A percentile compares a stretch with the other conserved stretches of the same genome.
Conservation (phyloP, 2,797 vertebrate genomes). For the Holocentrus rufus region DNA sequence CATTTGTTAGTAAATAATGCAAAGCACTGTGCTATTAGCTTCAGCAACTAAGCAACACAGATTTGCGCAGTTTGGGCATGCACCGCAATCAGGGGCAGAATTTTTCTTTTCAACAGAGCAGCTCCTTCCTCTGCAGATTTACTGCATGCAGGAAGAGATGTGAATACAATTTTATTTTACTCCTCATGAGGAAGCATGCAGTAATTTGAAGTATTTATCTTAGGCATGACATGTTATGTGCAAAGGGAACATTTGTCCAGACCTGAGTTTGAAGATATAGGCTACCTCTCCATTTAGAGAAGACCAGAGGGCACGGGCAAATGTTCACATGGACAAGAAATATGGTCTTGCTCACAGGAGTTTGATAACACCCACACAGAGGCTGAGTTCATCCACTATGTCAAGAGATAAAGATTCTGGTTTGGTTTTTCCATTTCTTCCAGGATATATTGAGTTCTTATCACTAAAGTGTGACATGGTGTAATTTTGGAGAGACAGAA, state of each 20-base stretch:
- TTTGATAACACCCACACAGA: slow-evolving; percentile 73
- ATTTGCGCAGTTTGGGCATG: not conserved
- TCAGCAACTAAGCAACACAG: not conserved
- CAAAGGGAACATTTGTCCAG: slow-evolving; percentile 63
- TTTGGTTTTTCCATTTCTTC: slow-evolving; percentile 73
- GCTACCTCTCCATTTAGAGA: slow-evolving; percentile 56
- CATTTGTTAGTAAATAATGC: slow-evolving; percentile 1
- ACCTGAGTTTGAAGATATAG: slow-evolving; percentile 54
- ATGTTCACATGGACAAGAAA: slow-evolving; percentile 69
- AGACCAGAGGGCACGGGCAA: slow-evolving; percentile 63
- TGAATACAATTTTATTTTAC: slow-evolving; percentile 16
- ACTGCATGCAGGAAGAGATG: not conserved
- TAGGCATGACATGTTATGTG: slow-evolving; percentile 22
- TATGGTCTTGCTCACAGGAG: slow-evolving; percentile 59
- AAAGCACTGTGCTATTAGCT: not conserved
- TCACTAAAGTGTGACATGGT: slow-evolving; percentile 62
- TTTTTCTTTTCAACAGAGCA: not conserved
- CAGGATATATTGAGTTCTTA: slow-evolving; percentile 66
- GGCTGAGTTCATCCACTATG: slow-evolving; percentile 76
- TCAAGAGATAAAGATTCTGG: slow-evolving; percentile 75
- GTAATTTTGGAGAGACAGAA: slow-evolving; percentile 48
- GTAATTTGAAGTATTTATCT: slow-evolving; percentile 69
- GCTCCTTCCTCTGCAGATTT: not conserved
- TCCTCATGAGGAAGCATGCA: slow-evolving; percentile 38
- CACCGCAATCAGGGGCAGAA: not conserved